Evolutionary conservation across 2,888 invertebrate genomes (phyloP).

Genomic region (Rotaria magnacalcarata): DNA sequence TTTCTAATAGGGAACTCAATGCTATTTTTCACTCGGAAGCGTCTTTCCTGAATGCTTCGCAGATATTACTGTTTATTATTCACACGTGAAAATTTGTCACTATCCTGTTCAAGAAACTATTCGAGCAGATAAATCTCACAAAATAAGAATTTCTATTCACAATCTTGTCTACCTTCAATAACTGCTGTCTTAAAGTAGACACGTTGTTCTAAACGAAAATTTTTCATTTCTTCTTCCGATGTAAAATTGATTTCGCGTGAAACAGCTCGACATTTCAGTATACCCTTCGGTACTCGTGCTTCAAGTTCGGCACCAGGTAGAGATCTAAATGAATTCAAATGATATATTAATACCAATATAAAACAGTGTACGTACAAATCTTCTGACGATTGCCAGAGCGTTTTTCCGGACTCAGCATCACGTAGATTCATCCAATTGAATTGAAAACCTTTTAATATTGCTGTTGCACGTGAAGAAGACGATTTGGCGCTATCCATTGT

Average conservation of each 20-base stretch:
- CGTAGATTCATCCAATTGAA: conserved; percentile 93
- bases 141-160: too few relatives aligned
- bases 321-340: conserved; percentile 61
- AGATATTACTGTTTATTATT: too few relatives aligned
- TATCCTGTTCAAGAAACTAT: too few relatives aligned
- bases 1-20: too few relatives aligned
- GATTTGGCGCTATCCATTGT: too few relatives aligned
- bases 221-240: conserved; percentile 80
- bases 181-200: conserved; percentile 75
- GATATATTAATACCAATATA: not conserved
- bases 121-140: too few relatives aligned
- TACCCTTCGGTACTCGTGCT: conserved; percentile 92
- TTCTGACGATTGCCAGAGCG: conserved; percentile 92
- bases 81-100: too few relatives aligned
- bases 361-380: conserved; percentile 67
- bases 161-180: conserved; percentile 66
- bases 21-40: too few relatives aligned
- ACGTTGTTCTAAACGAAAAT: conserved; percentile 84
- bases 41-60: too few relatives aligned
- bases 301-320: conserved; percentile 82
- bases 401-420: conserved; percentile 85
- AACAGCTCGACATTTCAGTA: conserved; percentile 77
- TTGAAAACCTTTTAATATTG: not conserved
- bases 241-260: conserved; percentile 64
- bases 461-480: too few relatives aligned